A percentile compares a stretch with the other conserved stretches of the same genome.
Evolutionary conservation across 2,797 vertebrate species (phyloP).

Genomic region (Pagetopsis macropterus): DNA sequence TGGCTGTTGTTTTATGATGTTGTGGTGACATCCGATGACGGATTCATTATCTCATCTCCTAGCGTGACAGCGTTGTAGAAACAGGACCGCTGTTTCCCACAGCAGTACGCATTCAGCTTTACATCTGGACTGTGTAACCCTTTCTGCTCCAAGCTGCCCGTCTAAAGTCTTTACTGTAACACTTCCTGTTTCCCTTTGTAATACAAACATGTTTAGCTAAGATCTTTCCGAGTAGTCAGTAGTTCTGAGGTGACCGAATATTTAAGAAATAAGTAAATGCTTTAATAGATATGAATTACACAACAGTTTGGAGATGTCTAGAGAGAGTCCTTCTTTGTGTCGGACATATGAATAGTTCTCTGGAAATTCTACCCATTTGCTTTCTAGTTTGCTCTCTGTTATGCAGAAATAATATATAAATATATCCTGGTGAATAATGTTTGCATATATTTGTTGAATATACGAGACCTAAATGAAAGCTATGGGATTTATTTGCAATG

Average conservation of each 20-base stretch:
- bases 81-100: conserved; percentile 35
- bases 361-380: conserved; percentile 4
- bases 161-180: neutral
- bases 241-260: neutral
- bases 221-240: neutral
- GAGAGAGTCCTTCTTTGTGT: conserved; percentile 14
- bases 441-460: conserved; percentile 44
- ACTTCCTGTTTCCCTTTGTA: conserved; percentile 14
- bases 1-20: conserved; percentile 83
- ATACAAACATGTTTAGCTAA: conserved; percentile 20
- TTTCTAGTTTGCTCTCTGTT: conserved; percentile 17
- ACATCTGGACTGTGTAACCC: conserved; percentile 11
- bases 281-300: conserved; percentile 32
- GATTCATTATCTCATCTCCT: conserved; percentile 86
- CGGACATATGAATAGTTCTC: neutral
- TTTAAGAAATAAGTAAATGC: conserved; percentile 6
- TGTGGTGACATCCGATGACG: conserved; percentile 79
- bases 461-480: conserved; percentile 38
- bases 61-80: conserved; percentile 62
- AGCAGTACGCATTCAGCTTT: conserved; percentile 24
- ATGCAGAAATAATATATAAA: conserved; percentile 35
- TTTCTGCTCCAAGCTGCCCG: neutral
- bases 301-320: conserved; percentile 7
- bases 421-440: conserved; percentile 39
- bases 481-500: conserved; percentile 36